phyloP scores from a whole-genome alignment of 64 coral and sea anemone genomes.

The Porites australiensis region DNA sequence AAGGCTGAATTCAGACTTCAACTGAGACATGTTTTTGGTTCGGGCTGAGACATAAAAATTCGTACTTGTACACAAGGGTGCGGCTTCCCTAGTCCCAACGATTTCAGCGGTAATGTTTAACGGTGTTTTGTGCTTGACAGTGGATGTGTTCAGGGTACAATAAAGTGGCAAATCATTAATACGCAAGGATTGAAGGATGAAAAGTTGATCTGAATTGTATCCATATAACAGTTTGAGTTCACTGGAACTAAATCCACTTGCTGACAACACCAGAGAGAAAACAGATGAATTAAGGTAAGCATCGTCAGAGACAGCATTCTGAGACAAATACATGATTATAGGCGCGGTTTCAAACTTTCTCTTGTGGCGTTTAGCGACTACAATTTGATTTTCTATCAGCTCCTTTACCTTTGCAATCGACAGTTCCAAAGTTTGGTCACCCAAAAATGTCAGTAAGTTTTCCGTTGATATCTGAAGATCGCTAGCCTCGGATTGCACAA shows the following conservation, averaged over 20 bases:
- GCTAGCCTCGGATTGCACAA: not conserved
- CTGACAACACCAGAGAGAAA: conserved; percentile 27
- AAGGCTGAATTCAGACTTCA: not conserved
- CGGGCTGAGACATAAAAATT: conserved; percentile 39
- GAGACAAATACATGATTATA: conserved; percentile 16
- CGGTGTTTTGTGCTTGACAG: conserved; percentile 3
- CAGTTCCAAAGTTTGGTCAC: not conserved
- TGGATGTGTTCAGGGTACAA: conserved; percentile 18
- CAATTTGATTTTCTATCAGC: not conserved
- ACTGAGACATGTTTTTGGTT: conserved; percentile 8
- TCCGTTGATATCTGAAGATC: not conserved
- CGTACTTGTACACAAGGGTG: conserved; percentile 6
- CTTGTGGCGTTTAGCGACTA: not conserved
- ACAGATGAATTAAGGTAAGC: not conserved
- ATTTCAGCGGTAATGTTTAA: conserved; percentile 23
- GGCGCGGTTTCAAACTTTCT: conserved; percentile 32
- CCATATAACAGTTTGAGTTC: conserved; percentile 12
- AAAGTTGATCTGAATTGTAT: not conserved
- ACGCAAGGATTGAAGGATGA: not conserved
- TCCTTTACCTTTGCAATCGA: not conserved
- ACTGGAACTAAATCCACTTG: conserved; percentile 1
- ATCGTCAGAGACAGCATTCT: conserved; percentile 33
- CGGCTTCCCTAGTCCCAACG: not conserved
- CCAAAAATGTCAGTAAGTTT: not conserved
- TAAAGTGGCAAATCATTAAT: conserved; percentile 41